A percentile compares a stretch with the other conserved stretches of the same genome.
Conservation (phyloP, 2,797 vertebrate genomes). For the Gymnoscopelus braueri region DNA sequence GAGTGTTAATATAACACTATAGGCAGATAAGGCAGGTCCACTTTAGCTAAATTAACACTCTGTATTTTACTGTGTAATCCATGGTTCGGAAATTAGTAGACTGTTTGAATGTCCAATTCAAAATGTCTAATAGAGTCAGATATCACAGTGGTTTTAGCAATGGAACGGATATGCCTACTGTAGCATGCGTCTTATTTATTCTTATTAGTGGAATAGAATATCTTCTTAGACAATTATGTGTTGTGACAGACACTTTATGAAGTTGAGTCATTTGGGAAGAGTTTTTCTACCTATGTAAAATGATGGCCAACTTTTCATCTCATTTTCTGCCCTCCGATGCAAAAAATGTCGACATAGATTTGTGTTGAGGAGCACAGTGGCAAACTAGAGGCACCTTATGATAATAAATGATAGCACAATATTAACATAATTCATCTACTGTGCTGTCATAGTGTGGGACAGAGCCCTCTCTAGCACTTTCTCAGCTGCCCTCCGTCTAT, state of each 20-base stretch:
- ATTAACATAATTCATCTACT: slow-evolving; percentile 38
- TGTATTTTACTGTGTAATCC: no score
- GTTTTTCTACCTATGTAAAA: no score
- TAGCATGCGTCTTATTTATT: neutral
- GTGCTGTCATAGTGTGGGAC: slow-evolving; percentile 24
- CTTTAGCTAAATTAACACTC: no score
- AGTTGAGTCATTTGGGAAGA: neutral
- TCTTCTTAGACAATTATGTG: neutral
- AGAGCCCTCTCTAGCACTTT: slow-evolving; percentile 14
- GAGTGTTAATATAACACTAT: neutral
- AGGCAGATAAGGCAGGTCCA: no score
- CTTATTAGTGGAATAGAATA: neutral
- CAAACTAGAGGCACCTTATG: slow-evolving; percentile 14
- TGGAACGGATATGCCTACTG: neutral
- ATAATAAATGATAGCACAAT: slow-evolving; percentile 20
- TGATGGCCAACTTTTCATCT: neutral
- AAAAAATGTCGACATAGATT: neutral
- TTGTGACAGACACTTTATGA: neutral
- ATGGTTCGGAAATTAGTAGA: no score
- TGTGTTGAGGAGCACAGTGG: neutral
- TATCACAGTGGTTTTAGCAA: no score
- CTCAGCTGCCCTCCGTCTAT: slow-evolving; percentile 43
- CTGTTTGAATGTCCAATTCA: no score
- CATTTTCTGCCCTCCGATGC: neutral
- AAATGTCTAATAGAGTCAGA: neutral